A percentile compares a stretch with the other conserved stretches of the same genome.
phyloP scores from a whole-genome alignment of 2,888 invertebrate species.

The Chironomus tentans region DNA sequence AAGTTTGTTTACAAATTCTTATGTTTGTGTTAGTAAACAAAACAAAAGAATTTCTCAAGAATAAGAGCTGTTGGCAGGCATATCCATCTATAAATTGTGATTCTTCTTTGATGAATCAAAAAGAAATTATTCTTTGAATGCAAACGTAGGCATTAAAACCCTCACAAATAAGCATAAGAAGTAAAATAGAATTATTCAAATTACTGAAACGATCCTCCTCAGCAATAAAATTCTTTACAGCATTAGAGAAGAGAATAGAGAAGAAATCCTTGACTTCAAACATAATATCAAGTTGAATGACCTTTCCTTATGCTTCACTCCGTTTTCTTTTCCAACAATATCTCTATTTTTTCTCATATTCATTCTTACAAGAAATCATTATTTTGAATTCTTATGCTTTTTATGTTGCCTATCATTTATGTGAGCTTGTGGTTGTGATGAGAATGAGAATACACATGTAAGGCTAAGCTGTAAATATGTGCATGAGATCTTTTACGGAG shows the following conservation, averaged over 20 bases:
- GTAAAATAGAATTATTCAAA: constrained; percentile 1
- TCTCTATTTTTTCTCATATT: constrained; percentile 4
- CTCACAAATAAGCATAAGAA: not conserved
- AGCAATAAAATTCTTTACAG: constrained; percentile 12
- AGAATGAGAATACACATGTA: not conserved
- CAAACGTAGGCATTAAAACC: not conserved
- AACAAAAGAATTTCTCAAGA: too few relatives aligned
- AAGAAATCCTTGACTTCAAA: constrained; percentile 25
- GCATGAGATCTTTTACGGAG: not conserved
- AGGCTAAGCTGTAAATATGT: not conserved
- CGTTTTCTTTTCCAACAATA: not conserved
- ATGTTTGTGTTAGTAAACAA: too few relatives aligned
- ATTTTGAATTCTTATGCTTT: constrained; percentile 25
- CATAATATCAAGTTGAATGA: constrained; percentile 6
- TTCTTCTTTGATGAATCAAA: not conserved
- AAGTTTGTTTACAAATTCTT: too few relatives aligned
- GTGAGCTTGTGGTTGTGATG: not conserved
- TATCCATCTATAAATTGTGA: too few relatives aligned
- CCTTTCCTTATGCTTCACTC: constrained; percentile 7
- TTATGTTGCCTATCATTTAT: constrained; percentile 7
- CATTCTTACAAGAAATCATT: constrained; percentile 25
- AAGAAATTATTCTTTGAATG: not conserved
- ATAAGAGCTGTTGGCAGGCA: too few relatives aligned
- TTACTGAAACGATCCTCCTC: not conserved
- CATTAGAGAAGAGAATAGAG: constrained; percentile 7